Evolutionary conservation across 2,888 invertebrate genomes (phyloP).

Genomic region (Cephus pulcher): DNA sequence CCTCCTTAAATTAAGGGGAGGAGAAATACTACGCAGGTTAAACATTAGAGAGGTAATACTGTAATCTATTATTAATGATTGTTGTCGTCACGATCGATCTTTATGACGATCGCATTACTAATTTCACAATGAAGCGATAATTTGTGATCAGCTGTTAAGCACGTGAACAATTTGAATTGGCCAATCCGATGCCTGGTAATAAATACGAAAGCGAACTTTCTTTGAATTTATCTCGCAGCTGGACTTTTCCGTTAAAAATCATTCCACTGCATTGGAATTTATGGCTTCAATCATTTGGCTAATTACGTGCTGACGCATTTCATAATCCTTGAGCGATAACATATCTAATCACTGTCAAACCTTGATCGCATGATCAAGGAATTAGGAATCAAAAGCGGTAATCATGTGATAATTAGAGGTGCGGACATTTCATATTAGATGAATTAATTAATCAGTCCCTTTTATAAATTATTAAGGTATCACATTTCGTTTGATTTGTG

Average conservation of each 20-base stretch:
- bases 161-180: background rate
- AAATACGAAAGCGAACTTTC: background rate
- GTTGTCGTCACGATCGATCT: background rate
- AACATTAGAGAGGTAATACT: too few relatives aligned
- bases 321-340: background rate
- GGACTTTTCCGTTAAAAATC: slow-evolving; percentile 4
- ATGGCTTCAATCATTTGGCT: background rate
- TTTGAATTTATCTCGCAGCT: background rate
- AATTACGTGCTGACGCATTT: background rate
- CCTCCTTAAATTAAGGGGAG: too few relatives aligned
- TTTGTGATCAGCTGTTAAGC: background rate
- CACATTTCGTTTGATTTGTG: background rate
- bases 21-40: too few relatives aligned
- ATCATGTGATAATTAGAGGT: too few relatives aligned
- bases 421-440: background rate
- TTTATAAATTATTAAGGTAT: background rate
- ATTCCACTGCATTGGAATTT: background rate
- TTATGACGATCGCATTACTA: background rate
- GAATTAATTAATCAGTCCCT: background rate
- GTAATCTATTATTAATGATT: background rate
- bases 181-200: background rate
- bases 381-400: too few relatives aligned
- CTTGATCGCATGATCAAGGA: background rate
- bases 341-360: background rate
- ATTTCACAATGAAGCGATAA: background rate